Base-by-base conservation (phyloP, 2,888 invertebrate genomes). In the Eilema depressum region DNA sequence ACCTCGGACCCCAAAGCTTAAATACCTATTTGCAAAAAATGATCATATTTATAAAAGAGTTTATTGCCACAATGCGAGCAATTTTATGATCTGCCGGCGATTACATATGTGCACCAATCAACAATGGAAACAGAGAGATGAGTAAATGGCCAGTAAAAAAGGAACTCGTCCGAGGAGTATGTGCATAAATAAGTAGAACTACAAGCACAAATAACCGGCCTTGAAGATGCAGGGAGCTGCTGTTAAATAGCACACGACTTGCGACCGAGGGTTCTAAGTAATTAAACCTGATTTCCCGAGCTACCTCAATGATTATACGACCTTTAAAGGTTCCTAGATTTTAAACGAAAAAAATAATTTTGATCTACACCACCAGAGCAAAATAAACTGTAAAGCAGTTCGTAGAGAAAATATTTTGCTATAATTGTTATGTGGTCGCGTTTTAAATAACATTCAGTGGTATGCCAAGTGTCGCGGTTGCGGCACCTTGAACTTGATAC, bases 301-400 rank as follows among this genome's bases (percentile, higher is more conserved):
- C 84, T 87, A 83, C 81, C 72, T 82, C 85, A 85, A 87, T 85
- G 85, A 87, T 87, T 81, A 88, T 80, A 87, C 83, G 83, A 84
- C 86, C 86, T 89, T 90, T 90, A 90, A 91, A 90, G 88, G 92
- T 91, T 89, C 85, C 90, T 91, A 88, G 88, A 84, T 86, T 80
- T 83, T 86, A 86, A 86, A 85, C 81, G 85, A 87, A 87, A 87
- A 61, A 87, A 74, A 65, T 74, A 66, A 62, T 77, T 73, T 67
- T 53, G 56, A 69, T 68, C 47, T 63, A 47, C 69, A 57, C 37
- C 28, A 69, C 68, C 75, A 76, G 72, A 73, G 77, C 70, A 85
- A 89, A 85, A 69, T 86, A 75, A 79, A 75, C 87, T 85, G 83
- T 88, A 88, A 78, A 63, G 23, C 69, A 60, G 30, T 23, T 25